Evolutionary conservation across 2,888 invertebrate genomes (phyloP).

Genomic region (Agrypnus murinus): DNA sequence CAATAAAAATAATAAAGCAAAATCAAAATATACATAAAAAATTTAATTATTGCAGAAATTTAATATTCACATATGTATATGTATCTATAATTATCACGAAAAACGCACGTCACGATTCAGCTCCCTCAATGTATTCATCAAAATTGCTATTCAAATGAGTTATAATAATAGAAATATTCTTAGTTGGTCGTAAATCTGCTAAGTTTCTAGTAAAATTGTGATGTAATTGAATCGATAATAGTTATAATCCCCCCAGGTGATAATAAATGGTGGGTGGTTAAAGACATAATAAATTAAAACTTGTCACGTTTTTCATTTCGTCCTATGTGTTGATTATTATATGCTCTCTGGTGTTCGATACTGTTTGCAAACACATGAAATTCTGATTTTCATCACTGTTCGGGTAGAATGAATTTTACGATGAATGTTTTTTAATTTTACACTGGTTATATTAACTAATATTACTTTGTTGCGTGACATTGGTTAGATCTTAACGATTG

Average conservation of each 20-base stretch:
- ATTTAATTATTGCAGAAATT: too few species aligned
- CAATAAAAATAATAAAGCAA: too few species aligned
- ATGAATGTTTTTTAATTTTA: too few species aligned
- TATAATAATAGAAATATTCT: constrained; percentile 7
- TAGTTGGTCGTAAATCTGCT: neutral
- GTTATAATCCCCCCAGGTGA: neutral
- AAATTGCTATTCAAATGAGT: neutral
- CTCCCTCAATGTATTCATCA: neutral
- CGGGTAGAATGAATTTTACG: too few species aligned
- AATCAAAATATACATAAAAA: too few species aligned
- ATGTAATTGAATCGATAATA: constrained; percentile 1
- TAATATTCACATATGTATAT: too few species aligned
- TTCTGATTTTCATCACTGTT: too few species aligned
- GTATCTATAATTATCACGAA: too few species aligned
- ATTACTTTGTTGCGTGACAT: too few species aligned
- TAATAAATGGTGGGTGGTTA: neutral
- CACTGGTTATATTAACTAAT: too few species aligned
- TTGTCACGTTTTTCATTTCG: constrained; percentile 4
- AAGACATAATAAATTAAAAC: constrained; percentile 3
- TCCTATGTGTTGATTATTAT: neutral
- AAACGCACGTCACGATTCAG: neutral
- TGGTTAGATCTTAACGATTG: too few species aligned
- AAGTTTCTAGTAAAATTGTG: neutral
- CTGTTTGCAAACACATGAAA: neutral
- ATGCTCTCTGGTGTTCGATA: neutral